Conservation (phyloP, 2,888 invertebrate species). For the Rosalia funebris region DNA sequence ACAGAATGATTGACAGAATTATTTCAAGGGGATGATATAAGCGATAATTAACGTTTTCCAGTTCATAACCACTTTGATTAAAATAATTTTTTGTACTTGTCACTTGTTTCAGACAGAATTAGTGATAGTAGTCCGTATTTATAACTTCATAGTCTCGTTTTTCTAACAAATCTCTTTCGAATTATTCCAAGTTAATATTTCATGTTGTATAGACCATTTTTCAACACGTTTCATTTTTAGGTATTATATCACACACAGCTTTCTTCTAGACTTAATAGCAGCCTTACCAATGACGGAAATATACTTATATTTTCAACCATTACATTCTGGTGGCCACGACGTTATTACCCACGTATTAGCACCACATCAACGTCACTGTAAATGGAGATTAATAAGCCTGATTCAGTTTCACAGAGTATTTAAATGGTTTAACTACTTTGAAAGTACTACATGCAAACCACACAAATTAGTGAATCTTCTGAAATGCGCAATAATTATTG, state of each 20-base stretch:
- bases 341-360: slow-evolving; percentile 2
- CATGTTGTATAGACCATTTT: no score
- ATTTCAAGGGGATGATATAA: no score
- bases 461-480: slow-evolving; percentile 16
- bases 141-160: no score
- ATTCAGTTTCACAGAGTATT: slow-evolving; percentile 35
- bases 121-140: no score
- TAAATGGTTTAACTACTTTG: slow-evolving; percentile 26
- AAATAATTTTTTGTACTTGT: no score
- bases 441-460: slow-evolving; percentile 13
- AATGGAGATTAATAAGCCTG: slow-evolving; percentile 28
- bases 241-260: slow-evolving; percentile 35
- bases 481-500: slow-evolving; percentile 7
- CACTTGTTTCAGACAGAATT: no score
- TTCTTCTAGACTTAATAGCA: slow-evolving; percentile 31
- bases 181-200: no score
- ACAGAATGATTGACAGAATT: no score
- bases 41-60: no score
- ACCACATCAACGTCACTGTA: slow-evolving; percentile 17
- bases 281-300: slow-evolving; percentile 31
- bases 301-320: slow-evolving; percentile 1
- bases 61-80: no score
- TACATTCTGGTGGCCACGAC: neutral
- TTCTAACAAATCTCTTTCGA: no score
- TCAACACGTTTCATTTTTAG: no score